Percentiles rank a stretch among this genome's conserved stretches.
Evolutionary conservation across 2,113 vertebrate genomes (phyloP).

Genomic region (Leuciscus idus): DNA sequence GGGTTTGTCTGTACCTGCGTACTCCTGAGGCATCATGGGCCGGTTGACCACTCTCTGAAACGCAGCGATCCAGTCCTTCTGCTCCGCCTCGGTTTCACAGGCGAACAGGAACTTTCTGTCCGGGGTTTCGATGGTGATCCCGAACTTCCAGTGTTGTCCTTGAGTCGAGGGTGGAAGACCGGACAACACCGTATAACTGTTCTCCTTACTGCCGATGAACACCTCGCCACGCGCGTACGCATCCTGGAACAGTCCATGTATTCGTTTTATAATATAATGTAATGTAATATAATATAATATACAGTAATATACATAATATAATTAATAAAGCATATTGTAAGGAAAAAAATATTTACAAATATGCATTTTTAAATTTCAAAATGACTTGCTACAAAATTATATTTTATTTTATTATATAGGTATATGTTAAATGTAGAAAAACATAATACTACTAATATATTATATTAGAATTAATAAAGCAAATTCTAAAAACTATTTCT

Average conservation of each 20-base stretch:
- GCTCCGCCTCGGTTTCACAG: slow-evolving; percentile 89
- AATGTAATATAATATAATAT: no score
- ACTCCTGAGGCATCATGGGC: slow-evolving; percentile 97
- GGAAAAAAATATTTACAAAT: no score
- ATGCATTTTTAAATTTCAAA: no score
- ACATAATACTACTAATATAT: no score
- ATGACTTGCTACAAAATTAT: no score
- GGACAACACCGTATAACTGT: slow-evolving; percentile 88
- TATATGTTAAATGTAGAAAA: no score
- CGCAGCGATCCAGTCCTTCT: slow-evolving; percentile 88
- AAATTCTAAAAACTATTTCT: no score
- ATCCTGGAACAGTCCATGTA: slow-evolving; percentile 74
- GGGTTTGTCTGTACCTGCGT: slow-evolving; percentile 81
- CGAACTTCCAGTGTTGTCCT: slow-evolving; percentile 91
- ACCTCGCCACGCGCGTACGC: slow-evolving; percentile 95
- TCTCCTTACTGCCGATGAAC: slow-evolving; percentile 96
- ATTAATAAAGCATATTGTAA: no score
- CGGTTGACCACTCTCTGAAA: slow-evolving; percentile 92
- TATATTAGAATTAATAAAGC: no score
- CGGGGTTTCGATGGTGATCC: slow-evolving; percentile 94
- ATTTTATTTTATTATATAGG: no score
- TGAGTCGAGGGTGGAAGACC: slow-evolving; percentile 87
- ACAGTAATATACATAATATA: no score
- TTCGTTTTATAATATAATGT: no score
- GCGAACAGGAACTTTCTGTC: slow-evolving; percentile 95